phyloP scores from a whole-genome alignment of 2,797 vertebrate genomes.

The Mastacembelus armatus region DNA sequence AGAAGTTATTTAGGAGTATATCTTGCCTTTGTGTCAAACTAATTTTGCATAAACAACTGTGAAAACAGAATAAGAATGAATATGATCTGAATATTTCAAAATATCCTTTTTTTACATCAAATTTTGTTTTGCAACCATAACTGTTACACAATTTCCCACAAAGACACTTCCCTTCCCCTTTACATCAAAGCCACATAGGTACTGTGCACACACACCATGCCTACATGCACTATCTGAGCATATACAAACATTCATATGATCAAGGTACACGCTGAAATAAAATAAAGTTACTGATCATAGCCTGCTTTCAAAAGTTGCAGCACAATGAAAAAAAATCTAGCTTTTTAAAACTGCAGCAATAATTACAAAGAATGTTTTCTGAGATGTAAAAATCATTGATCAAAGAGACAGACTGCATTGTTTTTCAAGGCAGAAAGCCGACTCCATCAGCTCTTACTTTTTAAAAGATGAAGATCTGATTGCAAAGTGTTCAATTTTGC shows the following conservation, averaged over 20 bases:
- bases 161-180: too few relatives aligned
- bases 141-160: neutral
- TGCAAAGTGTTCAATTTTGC: neutral
- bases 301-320: neutral
- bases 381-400: conserved; percentile 5
- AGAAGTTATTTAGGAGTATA: neutral
- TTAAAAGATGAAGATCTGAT: conserved; percentile 12
- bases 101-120: fast-evolving
- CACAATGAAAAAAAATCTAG: neutral
- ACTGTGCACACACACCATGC: neutral
- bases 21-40: neutral
- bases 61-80: neutral
- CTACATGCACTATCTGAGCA: too few relatives aligned
- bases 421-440: conserved; percentile 1
- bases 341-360: neutral
- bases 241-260: neutral
- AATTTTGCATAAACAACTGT: neutral
- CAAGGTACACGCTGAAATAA: neutral
- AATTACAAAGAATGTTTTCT: neutral
- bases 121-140: neutral
- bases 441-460: conserved; percentile 40
- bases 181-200: neutral
- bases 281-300: neutral
- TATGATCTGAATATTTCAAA: neutral
- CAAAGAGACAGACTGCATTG: neutral